These are phyloP conservation scores for Temnothorax longispinosus DNA, from an alignment of 1,140 invertebrate genomes.

Conservation along the genomic window DNA sequence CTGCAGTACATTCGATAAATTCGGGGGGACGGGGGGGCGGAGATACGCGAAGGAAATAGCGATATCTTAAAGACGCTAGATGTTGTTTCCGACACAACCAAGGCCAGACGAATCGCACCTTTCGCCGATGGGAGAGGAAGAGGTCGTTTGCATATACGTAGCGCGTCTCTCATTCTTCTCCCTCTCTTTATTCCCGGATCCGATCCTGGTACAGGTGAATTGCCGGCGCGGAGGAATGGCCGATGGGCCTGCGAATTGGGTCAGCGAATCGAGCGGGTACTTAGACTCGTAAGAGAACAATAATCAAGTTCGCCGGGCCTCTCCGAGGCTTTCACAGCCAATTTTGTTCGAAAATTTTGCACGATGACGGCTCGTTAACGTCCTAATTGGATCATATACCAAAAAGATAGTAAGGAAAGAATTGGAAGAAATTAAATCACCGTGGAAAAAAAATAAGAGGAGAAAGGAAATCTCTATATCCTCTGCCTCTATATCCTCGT, in stretches of 20 bases:
- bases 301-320: slow-evolving; percentile 26
- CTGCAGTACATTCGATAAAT: neutral
- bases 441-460: neutral
- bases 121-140: slow-evolving; percentile 63
- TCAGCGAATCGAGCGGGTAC: slow-evolving; percentile 53
- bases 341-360: neutral
- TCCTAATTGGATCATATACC: slow-evolving; percentile 1
- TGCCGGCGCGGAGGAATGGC: slow-evolving; percentile 23
- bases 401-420: slow-evolving; percentile 1
- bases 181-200: slow-evolving; percentile 1
- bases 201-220: slow-evolving; percentile 61
- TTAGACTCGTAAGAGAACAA: slow-evolving; percentile 38
- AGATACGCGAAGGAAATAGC: neutral
- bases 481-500: neutral
- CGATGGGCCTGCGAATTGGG: slow-evolving; percentile 60
- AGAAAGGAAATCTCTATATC: neutral
- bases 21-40: neutral
- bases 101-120: slow-evolving; percentile 54
- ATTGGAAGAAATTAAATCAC: neutral
- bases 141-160: slow-evolving; percentile 2
- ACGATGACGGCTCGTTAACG: slow-evolving; percentile 41
- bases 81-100: slow-evolving; percentile 41
- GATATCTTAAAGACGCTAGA: neutral
- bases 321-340: slow-evolving; percentile 37
- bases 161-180: neutral